Evolutionary conservation across 1,140 invertebrate species (phyloP).

Genomic region (Drosophila virilis): DNA sequence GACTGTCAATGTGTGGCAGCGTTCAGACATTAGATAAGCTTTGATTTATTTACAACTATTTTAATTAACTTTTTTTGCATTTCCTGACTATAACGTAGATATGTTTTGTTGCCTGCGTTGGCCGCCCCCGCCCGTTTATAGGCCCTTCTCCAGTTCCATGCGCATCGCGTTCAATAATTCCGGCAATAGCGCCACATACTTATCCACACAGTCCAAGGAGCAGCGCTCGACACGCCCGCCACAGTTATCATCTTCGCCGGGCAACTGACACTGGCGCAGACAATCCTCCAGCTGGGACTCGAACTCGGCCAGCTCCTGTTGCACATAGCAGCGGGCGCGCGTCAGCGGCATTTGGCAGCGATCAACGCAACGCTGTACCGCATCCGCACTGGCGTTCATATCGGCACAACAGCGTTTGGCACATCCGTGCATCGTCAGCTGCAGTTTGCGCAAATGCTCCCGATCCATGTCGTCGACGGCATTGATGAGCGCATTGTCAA

Average conservation of each 20-base stretch:
- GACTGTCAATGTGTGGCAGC: background rate
- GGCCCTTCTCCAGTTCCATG: conserved; percentile 84
- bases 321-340: conserved; percentile 91
- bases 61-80: conserved; percentile 27
- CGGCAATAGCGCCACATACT: conserved; percentile 91
- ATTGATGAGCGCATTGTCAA: conserved; percentile 91
- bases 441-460: conserved; percentile 91
- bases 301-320: conserved; percentile 86
- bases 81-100: background rate
- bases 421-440: conserved; percentile 95
- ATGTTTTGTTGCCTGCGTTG: background rate
- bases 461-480: conserved; percentile 92
- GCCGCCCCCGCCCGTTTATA: background rate
- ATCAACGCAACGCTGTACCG: conserved; percentile 92
- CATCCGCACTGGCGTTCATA: conserved; percentile 87
- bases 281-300: conserved; percentile 93
- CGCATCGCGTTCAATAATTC: conserved; percentile 90
- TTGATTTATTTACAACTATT: conserved; percentile 28
- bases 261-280: conserved; percentile 85
- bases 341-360: conserved; percentile 89
- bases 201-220: conserved; percentile 92
- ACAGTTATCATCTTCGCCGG: background rate
- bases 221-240: conserved; percentile 88
- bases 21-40: conserved; percentile 12
- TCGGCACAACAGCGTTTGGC: conserved; percentile 93